Percentiles rank a stretch among this genome's conserved stretches.
Conservation (phyloP, 2,797 vertebrate species). For the Spinus olivaceus region DNA sequence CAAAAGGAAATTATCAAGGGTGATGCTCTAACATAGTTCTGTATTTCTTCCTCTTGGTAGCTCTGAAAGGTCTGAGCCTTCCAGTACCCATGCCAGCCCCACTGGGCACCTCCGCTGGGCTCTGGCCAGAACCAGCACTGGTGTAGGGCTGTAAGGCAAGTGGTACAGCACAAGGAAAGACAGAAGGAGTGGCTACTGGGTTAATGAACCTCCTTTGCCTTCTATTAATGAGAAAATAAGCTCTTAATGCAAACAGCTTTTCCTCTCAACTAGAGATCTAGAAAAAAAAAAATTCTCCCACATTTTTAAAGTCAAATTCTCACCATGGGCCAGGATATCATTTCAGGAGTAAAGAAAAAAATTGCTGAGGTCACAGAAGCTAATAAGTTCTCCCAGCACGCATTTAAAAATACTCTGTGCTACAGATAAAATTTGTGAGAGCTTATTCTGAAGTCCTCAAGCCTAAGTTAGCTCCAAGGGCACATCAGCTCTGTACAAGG, state of each 20-base stretch:
- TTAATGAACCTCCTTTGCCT: background rate
- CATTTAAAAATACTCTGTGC: background rate
- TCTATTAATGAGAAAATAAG: background rate
- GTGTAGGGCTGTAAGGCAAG: background rate
- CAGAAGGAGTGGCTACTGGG: background rate
- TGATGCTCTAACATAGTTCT: background rate
- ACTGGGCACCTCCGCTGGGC: background rate
- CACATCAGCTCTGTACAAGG: background rate
- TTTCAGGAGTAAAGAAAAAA: background rate
- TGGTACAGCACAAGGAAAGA: background rate
- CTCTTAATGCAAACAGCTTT: background rate
- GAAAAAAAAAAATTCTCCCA: background rate
- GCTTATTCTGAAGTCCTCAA: background rate
- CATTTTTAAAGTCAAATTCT: background rate
- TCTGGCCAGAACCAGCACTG: background rate
- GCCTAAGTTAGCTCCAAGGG: background rate
- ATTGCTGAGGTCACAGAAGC: background rate
- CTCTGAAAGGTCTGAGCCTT: background rate
- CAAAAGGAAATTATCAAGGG: background rate
- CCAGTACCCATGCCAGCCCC: accelerated
- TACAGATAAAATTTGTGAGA: background rate
- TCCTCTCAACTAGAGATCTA: background rate
- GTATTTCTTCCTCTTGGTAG: background rate
- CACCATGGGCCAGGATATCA: background rate
- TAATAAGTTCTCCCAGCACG: background rate